Base-by-base conservation (phyloP, 2,888 invertebrate species). In the Tiliacea aurago region DNA sequence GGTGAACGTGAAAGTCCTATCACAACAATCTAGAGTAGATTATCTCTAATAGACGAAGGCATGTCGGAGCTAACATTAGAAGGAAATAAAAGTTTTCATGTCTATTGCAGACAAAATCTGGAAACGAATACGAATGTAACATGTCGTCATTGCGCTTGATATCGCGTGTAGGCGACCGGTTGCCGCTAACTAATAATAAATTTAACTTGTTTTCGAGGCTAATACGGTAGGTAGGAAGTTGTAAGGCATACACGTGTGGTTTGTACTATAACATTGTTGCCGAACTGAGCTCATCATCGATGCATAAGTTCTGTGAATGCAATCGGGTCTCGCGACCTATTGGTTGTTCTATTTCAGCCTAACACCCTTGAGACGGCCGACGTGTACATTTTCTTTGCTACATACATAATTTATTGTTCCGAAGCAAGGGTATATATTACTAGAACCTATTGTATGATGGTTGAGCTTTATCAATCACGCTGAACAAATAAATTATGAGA, bases 301-400 rank as follows among this genome's bases (percentile, higher is more conserved):
- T 93, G 92, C 90, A 91, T 91, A 88, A 86, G 90, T 88, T 92
- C 89, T 81, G 78, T 87, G 89, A 91, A 91, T 90, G 90, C 90
- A 91, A 86, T 87, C 81, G 64, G 73, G 85, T 79, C 81, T 75
- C 62, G 78, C 80, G 86, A 87, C 80, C 78, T 80, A 89, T 91
- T 87, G 90, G 88, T 89, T 86, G 88, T 82, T 90, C 90, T 91
- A 92, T 92, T 92, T 89, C 71, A 73, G 80, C 68, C 23, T 20
- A 70, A 70, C 78, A 84, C 73, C 88, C 89, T 88, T 89, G 89
- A 87, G 76, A 70, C 69, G 66, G 51, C 66, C 71, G 63, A 78
- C 55, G 64, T 65, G 68, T 66, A 70, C 66, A 70, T 51, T 70
- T 83, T 85, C 66, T 76, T 74, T 58, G 65, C 75, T 86, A 84